Evolutionary conservation across 2,113 vertebrate species (phyloP).

Genomic region (Sturnus vulgaris): DNA sequence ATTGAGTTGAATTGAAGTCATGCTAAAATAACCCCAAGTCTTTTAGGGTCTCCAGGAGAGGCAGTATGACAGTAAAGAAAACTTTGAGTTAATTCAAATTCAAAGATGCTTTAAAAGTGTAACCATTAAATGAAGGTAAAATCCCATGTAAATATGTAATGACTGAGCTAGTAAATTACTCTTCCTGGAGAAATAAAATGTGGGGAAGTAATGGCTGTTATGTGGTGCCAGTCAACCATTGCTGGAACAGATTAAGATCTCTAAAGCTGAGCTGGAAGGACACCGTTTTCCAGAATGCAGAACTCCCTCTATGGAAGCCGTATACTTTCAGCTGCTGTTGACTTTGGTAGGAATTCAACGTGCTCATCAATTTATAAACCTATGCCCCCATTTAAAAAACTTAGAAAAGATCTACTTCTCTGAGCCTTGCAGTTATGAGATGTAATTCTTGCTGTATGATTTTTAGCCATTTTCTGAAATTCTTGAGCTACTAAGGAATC

Average conservation of each 20-base stretch:
- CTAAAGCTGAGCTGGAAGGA: not conserved
- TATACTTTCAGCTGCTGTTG: not conserved
- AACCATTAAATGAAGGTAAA: not conserved
- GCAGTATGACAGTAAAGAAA: not conserved
- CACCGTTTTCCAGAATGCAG: not conserved
- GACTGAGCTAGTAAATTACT: not conserved
- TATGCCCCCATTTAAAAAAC: not conserved
- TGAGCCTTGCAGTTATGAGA: not conserved
- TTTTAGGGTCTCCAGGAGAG: not conserved
- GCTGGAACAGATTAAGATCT: not conserved
- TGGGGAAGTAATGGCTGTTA: not conserved
- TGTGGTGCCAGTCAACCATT: not conserved
- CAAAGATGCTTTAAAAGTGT: not conserved
- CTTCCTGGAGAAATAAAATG: not conserved
- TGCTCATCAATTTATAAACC: not conserved
- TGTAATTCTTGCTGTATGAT: not conserved
- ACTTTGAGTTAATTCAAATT: not conserved
- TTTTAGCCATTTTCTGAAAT: not conserved
- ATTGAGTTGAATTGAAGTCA: not conserved
- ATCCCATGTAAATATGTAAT: not conserved
- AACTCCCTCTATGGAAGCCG: not conserved
- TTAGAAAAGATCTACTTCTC: not conserved
- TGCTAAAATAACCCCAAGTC: not conserved
- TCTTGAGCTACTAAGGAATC: not conserved
- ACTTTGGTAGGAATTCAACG: not conserved